These are phyloP conservation scores for Narcine bancroftii DNA, from an alignment of 2,113 vertebrate species.

Conservation along the genomic window DNA sequence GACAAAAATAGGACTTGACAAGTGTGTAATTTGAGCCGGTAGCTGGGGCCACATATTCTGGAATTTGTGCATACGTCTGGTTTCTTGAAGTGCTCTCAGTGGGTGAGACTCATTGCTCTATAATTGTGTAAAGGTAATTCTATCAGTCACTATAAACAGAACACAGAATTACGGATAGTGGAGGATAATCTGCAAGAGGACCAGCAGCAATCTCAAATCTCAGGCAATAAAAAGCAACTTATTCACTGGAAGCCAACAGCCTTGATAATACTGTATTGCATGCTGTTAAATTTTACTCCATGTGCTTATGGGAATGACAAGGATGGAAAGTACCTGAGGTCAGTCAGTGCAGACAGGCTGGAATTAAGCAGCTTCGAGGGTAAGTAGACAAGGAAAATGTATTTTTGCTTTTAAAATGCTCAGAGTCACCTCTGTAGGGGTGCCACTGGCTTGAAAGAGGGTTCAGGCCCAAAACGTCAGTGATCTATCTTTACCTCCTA, in stretches of 20 bases:
- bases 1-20: constrained; percentile 1
- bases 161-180: neutral
- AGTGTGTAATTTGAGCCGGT: neutral
- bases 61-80: neutral
- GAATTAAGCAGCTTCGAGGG: neutral
- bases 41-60: too few relatives aligned
- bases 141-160: neutral
- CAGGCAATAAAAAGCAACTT: neutral
- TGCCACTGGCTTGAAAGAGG: neutral
- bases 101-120: neutral
- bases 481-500: too few relatives aligned
- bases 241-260: neutral
- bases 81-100: neutral
- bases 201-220: neutral
- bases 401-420: neutral
- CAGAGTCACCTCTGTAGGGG: neutral
- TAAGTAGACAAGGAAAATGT: neutral
- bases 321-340: neutral
- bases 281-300: neutral
- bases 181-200: neutral
- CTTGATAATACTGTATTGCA: neutral
- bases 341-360: neutral
- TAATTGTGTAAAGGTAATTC: neutral
- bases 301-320: neutral
- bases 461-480: too few relatives aligned